Conservation (phyloP, 2,888 invertebrate genomes). For the Drosophila rellima region DNA sequence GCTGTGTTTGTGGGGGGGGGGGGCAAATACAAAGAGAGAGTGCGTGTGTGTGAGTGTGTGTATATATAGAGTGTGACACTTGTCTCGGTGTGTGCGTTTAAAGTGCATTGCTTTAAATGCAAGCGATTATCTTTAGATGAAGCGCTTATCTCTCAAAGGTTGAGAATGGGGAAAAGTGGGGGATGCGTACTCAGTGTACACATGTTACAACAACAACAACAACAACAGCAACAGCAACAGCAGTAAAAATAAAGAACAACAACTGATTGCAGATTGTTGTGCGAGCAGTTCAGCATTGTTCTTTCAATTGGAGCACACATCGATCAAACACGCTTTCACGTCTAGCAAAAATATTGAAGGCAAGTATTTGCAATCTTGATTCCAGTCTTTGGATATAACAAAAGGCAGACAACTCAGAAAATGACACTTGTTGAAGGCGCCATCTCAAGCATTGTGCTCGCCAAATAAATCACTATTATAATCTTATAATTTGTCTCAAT, state of each 20-base stretch:
- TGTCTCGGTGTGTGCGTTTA: conserved; percentile 34
- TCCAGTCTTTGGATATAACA: not conserved
- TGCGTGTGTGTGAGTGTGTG: conserved; percentile 1
- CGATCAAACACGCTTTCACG: conserved; percentile 14
- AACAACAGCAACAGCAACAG: conserved; percentile 3
- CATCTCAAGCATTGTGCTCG: not conserved
- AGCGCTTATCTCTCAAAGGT: conserved; percentile 35
- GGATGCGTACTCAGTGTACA: not conserved
- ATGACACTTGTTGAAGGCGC: conserved; percentile 9
- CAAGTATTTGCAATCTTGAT: not conserved
- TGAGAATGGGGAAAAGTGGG: not conserved
- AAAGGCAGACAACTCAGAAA: not conserved
- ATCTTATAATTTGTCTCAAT: not conserved
- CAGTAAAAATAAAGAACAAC: too few relatives aligned
- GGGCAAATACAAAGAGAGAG: not conserved
- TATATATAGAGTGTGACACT: conserved; percentile 31
- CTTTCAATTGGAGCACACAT: conserved; percentile 26
- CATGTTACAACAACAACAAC: conserved; percentile 11
- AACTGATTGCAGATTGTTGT: conserved; percentile 11
- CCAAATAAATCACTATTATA: not conserved
- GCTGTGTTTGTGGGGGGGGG: conserved; percentile 9
- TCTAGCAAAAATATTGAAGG: not conserved
- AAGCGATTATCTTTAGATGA: conserved; percentile 48
- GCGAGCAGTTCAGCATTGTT: conserved; percentile 15
- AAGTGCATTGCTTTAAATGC: conserved; percentile 49